Percentiles rank a stretch among this genome's conserved stretches.
phyloP scores from a whole-genome alignment of 2,888 invertebrate genomes.

The Diaprepes abbreviatus region DNA sequence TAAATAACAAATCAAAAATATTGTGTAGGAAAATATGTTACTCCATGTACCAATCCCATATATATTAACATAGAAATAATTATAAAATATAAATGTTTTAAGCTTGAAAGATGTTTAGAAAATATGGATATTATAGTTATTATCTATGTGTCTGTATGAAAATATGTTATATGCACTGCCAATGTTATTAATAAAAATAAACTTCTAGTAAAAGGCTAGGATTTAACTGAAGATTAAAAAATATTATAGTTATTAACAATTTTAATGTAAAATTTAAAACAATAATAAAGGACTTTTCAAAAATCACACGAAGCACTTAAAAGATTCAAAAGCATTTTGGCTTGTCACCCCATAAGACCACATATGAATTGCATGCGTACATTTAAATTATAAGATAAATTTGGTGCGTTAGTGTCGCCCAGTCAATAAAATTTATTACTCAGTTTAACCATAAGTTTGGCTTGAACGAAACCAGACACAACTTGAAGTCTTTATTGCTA shows the following conservation, averaged over 20 bases:
- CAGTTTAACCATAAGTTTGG: too few species aligned
- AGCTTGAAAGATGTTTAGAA: slow-evolving; percentile 34
- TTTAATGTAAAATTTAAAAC: too few species aligned
- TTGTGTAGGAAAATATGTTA: slow-evolving; percentile 9
- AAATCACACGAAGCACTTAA: too few species aligned
- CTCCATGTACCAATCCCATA: slow-evolving; percentile 1
- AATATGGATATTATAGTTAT: slow-evolving; percentile 24
- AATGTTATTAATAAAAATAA: slow-evolving; percentile 19
- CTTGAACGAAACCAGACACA: too few species aligned
- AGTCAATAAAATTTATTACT: too few species aligned
- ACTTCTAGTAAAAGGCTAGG: not conserved
- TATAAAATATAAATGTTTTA: slow-evolving; percentile 29
- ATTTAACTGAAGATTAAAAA: not conserved
- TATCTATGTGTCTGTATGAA: slow-evolving; percentile 27
- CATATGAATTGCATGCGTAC: too few species aligned
- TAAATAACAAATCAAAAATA: slow-evolving; percentile 8
- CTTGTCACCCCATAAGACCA: too few species aligned
- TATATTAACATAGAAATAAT: slow-evolving; percentile 5
- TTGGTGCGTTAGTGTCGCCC: too few species aligned
- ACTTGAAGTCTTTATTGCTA: too few species aligned
- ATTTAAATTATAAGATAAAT: too few species aligned
- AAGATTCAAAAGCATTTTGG: too few species aligned
- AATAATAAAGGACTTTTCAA: too few species aligned
- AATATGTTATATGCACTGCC: slow-evolving; percentile 30
- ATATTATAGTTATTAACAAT: not conserved